Evolutionary conservation across 2,113 vertebrate genomes (phyloP).

Genomic region (Psilopsiagon aurifrons): DNA sequence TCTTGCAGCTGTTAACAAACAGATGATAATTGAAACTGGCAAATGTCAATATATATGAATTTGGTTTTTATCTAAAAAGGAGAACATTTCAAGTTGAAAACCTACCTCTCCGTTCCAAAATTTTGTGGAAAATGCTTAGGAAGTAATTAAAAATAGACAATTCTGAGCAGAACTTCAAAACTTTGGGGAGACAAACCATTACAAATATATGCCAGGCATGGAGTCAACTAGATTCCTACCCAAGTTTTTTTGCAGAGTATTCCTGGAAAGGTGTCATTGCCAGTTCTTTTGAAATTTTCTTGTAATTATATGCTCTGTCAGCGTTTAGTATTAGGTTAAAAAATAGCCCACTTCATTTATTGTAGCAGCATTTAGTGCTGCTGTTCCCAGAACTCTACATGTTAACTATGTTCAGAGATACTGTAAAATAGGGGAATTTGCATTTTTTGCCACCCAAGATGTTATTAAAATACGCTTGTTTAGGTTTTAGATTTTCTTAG

Average conservation of each 20-base stretch:
- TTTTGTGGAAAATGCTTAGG: background rate
- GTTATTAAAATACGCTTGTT: background rate
- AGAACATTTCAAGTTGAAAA: background rate
- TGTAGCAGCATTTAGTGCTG: background rate
- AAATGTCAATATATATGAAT: background rate
- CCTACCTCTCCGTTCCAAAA: background rate
- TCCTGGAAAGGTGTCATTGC: background rate
- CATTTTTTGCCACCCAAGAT: background rate
- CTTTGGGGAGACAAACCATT: background rate
- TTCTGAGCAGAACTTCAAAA: background rate
- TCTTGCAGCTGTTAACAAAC: background rate
- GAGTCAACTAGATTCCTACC: background rate
- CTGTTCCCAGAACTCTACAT: background rate
- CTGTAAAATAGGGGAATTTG: background rate
- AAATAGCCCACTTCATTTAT: background rate
- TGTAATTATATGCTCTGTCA: background rate
- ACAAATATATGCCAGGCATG: background rate
- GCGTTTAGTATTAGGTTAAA: background rate
- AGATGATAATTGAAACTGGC: background rate
- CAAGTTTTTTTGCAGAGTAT: background rate
- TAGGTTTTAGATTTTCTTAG: background rate
- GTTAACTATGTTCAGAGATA: background rate
- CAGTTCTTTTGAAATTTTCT: background rate
- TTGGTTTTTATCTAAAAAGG: background rate
- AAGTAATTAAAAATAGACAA: background rate